phyloP scores from a whole-genome alignment of 2,888 invertebrate genomes.

The Phorcus lineatus region DNA sequence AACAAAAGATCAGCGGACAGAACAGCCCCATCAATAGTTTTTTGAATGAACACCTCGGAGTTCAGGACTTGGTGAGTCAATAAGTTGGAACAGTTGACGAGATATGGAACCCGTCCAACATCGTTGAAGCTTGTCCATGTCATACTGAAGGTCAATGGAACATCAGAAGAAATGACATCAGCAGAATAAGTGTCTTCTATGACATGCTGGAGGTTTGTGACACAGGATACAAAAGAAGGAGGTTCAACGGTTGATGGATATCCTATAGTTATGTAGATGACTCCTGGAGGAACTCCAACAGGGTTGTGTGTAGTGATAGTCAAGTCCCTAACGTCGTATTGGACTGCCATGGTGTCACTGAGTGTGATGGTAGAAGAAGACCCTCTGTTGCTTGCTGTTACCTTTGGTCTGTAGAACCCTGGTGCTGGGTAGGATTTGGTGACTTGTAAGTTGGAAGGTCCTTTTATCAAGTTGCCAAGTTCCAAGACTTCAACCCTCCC shows the following conservation, averaged over 20 bases:
- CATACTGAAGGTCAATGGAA: background rate
- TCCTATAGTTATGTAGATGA: slow-evolving; percentile 35
- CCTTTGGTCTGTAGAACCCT: slow-evolving; percentile 38
- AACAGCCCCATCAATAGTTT: slow-evolving; percentile 35
- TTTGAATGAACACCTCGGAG: slow-evolving; percentile 45
- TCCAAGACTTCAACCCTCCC: slow-evolving; percentile 27
- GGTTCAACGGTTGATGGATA: background rate
- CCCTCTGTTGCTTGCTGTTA: slow-evolving; percentile 42
- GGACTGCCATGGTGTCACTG: slow-evolving; percentile 34
- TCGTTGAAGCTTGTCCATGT: slow-evolving; percentile 24
- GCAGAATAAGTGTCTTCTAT: background rate
- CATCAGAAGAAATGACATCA: background rate
- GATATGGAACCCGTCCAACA: slow-evolving; percentile 41
- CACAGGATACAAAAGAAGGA: slow-evolving; percentile 6
- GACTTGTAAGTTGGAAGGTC: slow-evolving; percentile 35
- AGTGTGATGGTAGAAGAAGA: slow-evolving; percentile 20
- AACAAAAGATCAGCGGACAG: slow-evolving; percentile 35
- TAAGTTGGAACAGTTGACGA: slow-evolving; percentile 50
- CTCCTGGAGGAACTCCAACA: slow-evolving; percentile 43
- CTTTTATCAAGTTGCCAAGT: slow-evolving; percentile 40
- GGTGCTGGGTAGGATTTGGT: slow-evolving; percentile 31
- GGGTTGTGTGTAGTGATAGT: slow-evolving; percentile 34
- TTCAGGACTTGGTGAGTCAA: slow-evolving; percentile 42
- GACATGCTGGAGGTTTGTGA: background rate
- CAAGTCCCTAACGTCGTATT: slow-evolving; percentile 45